phyloP scores from a whole-genome alignment of 1,140 invertebrate genomes.

The Wasmannia auropunctata region DNA sequence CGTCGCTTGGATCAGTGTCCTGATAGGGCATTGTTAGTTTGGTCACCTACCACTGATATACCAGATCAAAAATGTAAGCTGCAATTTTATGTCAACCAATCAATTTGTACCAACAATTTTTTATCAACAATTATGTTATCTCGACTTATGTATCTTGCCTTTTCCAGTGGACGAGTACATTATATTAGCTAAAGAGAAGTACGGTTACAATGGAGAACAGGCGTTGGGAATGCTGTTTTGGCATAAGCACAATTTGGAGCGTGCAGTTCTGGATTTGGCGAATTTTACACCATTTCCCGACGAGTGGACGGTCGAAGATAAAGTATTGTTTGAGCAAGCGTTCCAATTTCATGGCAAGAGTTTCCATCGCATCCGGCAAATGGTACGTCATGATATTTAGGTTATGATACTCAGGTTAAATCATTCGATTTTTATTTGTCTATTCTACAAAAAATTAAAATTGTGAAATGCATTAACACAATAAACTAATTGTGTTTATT shows the following conservation, averaged over 20 bases:
- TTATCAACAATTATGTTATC: no score
- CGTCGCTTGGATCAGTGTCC: slow-evolving; percentile 83
- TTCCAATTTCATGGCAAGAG: slow-evolving; percentile 99
- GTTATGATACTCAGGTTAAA: slow-evolving; percentile 5
- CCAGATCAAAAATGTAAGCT: slow-evolving; percentile 93
- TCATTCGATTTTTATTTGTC: neutral
- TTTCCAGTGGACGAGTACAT: slow-evolving; percentile 96
- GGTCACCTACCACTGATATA: slow-evolving; percentile 96
- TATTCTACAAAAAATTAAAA: neutral
- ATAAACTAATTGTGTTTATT: neutral
- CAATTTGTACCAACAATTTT: slow-evolving; percentile 36
- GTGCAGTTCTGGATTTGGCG: slow-evolving; percentile 95
- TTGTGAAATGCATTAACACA: neutral
- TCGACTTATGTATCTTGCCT: neutral
- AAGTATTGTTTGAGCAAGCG: slow-evolving; percentile 98
- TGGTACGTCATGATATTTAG: slow-evolving; percentile 88
- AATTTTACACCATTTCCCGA: slow-evolving; percentile 99
- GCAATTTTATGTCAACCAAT: slow-evolving; percentile 45
- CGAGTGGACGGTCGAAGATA: slow-evolving; percentile 99
- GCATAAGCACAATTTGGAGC: slow-evolving; percentile 98
- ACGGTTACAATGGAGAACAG: slow-evolving; percentile 99
- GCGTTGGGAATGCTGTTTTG: slow-evolving; percentile 99
- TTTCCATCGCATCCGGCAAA: slow-evolving; percentile 98
- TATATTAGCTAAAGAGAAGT: slow-evolving; percentile 97
- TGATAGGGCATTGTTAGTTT: slow-evolving; percentile 96